Evolutionary conservation across 2,888 invertebrate genomes (phyloP).

Genomic region (Lepidochrysops patricia): DNA sequence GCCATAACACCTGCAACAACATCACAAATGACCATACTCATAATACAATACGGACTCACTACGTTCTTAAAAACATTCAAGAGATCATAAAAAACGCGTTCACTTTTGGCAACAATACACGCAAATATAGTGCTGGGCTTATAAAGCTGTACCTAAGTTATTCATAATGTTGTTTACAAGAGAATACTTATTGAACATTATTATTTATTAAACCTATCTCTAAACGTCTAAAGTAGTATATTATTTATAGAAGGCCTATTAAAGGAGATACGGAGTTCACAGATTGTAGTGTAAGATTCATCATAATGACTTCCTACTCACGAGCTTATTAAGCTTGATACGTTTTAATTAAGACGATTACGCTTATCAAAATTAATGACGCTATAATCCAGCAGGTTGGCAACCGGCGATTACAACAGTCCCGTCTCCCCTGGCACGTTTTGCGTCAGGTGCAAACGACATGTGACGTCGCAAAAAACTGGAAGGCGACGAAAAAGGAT

Average conservation of each 20-base stretch:
- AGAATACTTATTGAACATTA: not conserved
- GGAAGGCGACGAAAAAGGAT: constrained; percentile 25
- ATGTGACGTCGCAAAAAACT: constrained; percentile 40
- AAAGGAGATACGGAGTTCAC: no score
- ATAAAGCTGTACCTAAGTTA: not conserved
- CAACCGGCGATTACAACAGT: not conserved
- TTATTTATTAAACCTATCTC: no score
- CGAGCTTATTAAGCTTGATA: not conserved
- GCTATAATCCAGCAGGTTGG: not conserved
- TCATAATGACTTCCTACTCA: not conserved
- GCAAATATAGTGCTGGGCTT: not conserved
- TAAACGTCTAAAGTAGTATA: no score
- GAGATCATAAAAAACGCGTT: not conserved
- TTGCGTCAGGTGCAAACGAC: constrained; percentile 50
- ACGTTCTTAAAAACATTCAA: no score
- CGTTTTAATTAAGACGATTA: not conserved
- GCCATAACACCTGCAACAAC: constrained; percentile 93
- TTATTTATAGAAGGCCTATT: no score
- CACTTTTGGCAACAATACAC: not conserved
- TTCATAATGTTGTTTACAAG: not conserved
- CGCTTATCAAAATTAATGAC: not conserved
- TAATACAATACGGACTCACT: not conserved
- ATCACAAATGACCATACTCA: constrained; percentile 10
- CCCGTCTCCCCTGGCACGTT: constrained; percentile 20
- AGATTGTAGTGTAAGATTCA: not conserved